Evolutionary conservation across 2,113 vertebrate species (phyloP).

Genomic region (Clarias gariepinus): DNA sequence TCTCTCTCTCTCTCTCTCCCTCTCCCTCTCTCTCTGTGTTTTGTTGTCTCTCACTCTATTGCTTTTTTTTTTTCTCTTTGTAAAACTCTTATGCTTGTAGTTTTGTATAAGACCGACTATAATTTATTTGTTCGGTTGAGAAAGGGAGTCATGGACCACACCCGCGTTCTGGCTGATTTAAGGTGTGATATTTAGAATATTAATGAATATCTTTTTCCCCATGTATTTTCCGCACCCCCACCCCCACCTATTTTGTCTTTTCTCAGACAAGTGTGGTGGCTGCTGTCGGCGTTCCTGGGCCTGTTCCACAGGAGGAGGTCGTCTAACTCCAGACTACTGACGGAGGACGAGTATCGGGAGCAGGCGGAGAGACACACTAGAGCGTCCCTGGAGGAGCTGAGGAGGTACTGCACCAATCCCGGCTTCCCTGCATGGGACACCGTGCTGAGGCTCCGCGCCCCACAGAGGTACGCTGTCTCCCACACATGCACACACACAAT

Average conservation of each 20-base stretch:
- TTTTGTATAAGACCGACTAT: neutral
- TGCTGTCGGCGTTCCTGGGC: constrained; percentile 45
- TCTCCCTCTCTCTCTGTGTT: no score
- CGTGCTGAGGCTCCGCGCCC: constrained; percentile 71
- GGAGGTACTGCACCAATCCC: constrained; percentile 68
- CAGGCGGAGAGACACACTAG: constrained; percentile 72
- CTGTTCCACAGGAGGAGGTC: constrained; percentile 50
- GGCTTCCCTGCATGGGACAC: constrained; percentile 78
- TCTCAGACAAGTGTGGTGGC: constrained; percentile 65
- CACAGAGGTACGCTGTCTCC: constrained; percentile 69
- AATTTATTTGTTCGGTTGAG: neutral
- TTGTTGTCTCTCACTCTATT: neutral
- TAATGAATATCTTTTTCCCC: neutral
- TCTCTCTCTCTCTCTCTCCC: no score
- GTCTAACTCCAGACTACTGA: constrained; percentile 61
- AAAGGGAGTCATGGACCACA: neutral
- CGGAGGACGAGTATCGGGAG: constrained; percentile 79
- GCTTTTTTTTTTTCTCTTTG: neutral
- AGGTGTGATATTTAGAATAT: neutral
- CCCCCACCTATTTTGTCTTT: neutral
- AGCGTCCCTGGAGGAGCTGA: constrained; percentile 76
- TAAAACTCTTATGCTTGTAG: neutral
- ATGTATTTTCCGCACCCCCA: no score
- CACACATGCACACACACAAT: no score
- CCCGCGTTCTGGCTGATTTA: neutral